phyloP scores from a whole-genome alignment of 2,113 vertebrate genomes.

The Scophthalmus maximus region DNA sequence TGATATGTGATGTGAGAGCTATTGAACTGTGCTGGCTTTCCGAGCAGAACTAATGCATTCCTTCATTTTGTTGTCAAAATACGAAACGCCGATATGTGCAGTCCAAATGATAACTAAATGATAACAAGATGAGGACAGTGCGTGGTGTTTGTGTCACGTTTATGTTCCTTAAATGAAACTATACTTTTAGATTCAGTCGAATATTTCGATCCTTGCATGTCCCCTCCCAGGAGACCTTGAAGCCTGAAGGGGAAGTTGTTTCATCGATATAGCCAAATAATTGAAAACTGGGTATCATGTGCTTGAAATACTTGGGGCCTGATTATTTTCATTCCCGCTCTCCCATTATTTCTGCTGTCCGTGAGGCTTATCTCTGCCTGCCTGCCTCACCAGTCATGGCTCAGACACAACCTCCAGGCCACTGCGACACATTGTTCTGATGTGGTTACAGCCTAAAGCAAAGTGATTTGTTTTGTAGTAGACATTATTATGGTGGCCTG shows the following conservation, averaged over 20 bases:
- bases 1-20: constrained; percentile 14
- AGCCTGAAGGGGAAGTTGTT: background rate
- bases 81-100: background rate
- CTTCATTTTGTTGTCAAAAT: constrained; percentile 1
- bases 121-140: background rate
- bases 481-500: constrained; percentile 70
- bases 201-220: too few relatives aligned
- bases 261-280: constrained; percentile 25
- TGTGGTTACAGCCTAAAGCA: constrained; percentile 68
- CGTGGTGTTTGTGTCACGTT: background rate
- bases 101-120: background rate
- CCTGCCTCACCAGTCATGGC: constrained; percentile 22
- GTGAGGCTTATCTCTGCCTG: constrained; percentile 61
- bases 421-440: constrained; percentile 68
- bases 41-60: constrained; percentile 30
- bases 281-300: constrained; percentile 37
- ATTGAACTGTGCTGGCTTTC: constrained; percentile 31
- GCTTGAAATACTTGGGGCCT: constrained; percentile 40
- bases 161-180: too few relatives aligned
- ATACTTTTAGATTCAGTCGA: too few relatives aligned
- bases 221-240: constrained; percentile 39
- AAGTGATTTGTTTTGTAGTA: constrained; percentile 61
- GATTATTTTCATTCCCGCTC: constrained; percentile 62
- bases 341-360: constrained; percentile 70
- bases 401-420: constrained; percentile 61